A percentile compares a stretch with the other conserved stretches of the same genome.
Conservation (phyloP, 2,888 invertebrate genomes). For the Ommatoiulus sabulosus region DNA sequence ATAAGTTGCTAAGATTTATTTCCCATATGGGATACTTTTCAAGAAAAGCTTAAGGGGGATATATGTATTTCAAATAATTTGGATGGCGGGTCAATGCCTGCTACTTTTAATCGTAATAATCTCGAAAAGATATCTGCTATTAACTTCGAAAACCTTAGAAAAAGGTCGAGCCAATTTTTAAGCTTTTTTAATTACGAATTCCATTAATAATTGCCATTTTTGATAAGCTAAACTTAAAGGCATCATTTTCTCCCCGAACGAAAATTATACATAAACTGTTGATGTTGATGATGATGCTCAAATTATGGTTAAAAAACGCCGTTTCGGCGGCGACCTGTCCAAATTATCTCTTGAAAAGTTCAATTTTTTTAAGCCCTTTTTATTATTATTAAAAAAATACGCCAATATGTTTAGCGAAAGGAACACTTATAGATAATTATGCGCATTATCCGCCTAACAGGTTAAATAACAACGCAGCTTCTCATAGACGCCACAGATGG, state of each 20-base stretch:
- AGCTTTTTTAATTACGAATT: slow-evolving; percentile 14
- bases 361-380: slow-evolving; percentile 5
- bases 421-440: slow-evolving; percentile 14
- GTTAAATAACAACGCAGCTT: background rate
- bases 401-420: background rate
- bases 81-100: background rate
- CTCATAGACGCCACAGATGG: background rate
- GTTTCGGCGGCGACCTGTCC: slow-evolving; percentile 11
- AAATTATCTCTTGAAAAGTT: background rate
- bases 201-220: slow-evolving; percentile 42
- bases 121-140: background rate
- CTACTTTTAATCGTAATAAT: slow-evolving; percentile 9
- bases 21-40: background rate
- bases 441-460: background rate
- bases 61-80: background rate
- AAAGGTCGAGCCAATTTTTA: background rate
- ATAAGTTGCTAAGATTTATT: background rate
- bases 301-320: slow-evolving; percentile 14
- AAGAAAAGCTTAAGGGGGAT: background rate
- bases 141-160: background rate
- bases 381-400: background rate
- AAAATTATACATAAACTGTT: slow-evolving; percentile 37
- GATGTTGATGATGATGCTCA: slow-evolving; percentile 36
- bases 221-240: slow-evolving; percentile 29
- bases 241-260: background rate